phyloP scores from a whole-genome alignment of 2,113 vertebrate species.

The Zosterops lateralis region DNA sequence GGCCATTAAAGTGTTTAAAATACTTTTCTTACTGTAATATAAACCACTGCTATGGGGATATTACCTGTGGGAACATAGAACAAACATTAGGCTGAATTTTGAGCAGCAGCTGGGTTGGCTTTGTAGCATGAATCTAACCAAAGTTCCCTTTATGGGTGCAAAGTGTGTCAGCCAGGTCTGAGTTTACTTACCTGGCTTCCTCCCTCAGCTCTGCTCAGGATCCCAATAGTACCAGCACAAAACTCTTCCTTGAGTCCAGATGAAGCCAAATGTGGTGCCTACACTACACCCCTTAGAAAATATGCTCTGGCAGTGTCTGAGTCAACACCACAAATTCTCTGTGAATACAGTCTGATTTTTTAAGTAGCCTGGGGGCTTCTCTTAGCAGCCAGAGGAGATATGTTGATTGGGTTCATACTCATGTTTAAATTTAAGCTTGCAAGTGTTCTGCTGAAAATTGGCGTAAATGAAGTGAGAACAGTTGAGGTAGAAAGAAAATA shows the following conservation, averaged over 20 bases:
- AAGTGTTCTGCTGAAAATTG: neutral
- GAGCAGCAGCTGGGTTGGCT: constrained; percentile 22
- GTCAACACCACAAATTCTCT: neutral
- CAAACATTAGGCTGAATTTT: constrained; percentile 36
- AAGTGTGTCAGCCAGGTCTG: neutral
- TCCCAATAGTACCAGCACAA: neutral
- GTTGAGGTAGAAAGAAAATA: neutral
- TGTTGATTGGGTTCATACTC: neutral
- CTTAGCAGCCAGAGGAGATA: constrained; percentile 19
- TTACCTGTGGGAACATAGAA: neutral
- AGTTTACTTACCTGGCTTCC: neutral
- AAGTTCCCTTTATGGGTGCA: neutral
- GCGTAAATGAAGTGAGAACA: neutral
- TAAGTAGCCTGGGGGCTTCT: constrained; percentile 36
- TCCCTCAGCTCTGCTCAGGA: neutral
- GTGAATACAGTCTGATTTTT: neutral
- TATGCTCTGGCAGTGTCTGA: neutral
- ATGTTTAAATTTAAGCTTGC: constrained; percentile 14
- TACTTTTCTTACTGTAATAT: constrained; percentile 2
- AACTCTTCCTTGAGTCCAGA: neutral
- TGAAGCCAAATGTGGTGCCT: neutral
- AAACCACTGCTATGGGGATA: neutral
- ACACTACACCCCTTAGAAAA: neutral
- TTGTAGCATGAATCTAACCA: neutral
- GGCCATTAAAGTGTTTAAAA: constrained; percentile 56